Evolutionary conservation across 1,140 invertebrate species (phyloP), one percentile per base, ranked within the genome.

Genomic region (Plectus sambesii): DNA sequence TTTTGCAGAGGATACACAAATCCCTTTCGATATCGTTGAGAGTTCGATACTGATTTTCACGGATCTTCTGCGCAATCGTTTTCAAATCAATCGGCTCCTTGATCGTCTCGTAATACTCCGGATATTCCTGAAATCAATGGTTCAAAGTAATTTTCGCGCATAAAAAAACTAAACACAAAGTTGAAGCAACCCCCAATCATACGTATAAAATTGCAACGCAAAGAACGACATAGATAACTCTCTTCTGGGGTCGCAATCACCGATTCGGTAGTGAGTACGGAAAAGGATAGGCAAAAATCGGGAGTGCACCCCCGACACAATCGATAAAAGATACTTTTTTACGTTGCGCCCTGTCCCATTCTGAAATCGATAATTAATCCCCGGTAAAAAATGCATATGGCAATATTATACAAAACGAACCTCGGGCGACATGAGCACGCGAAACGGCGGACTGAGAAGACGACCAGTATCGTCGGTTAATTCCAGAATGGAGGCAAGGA

Each of bases 81-180:
- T 93, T 88, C 80, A 99, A 82, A 69, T 98, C 90, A 62, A 98
- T 90, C 1, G 93, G 93, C 55, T 85, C 82, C 64, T 92, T 92
- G 24, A 98, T 97, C 0, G 96, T 82, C 70, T 98, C 89, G 68
- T 93, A 98, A 70, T 97, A 98, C 68, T 93, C 85, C 1, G 90
- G 89, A 71, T 94, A 93, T 56, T 96, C 87, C 78, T 80, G 62
- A 5, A 62, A 4, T 9, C 37, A 42, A 19, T n/a, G 9, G 12
- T 6, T 24, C 27, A 20, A 15, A 23, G 17, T 19, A 20, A 55
- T 53, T 58, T n/a, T 19, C n/a, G 2, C 12, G 38, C 4, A 15
- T 26, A 25, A 2, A 50, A 35, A 8, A 47, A 23, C 38, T n/a
- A n/a, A n/a, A n/a, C 12, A 33, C 17, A 12, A 17, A 12, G 30